Evolutionary conservation across 2,113 vertebrate genomes (phyloP), one percentile per base, ranked within the genome.

Genomic region (Balaeniceps rex): DNA sequence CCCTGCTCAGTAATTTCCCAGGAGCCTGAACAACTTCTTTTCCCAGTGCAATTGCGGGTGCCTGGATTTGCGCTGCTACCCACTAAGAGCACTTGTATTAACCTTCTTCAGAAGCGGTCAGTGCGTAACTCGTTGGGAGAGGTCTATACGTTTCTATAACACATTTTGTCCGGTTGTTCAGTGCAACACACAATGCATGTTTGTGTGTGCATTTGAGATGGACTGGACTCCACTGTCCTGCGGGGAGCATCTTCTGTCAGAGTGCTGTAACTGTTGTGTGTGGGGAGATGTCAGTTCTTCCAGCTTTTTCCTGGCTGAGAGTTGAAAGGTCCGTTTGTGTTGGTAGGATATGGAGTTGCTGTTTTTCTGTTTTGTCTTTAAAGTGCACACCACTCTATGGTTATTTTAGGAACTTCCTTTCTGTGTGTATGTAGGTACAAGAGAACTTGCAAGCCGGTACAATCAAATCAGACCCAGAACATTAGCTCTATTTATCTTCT

Each of bases 261-360:
- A 58, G 21, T 5, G 22, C 10, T 0, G 1, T 19, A 51, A 64
- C 23, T 6, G 7, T 1, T 64, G 7, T 23, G 17, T 31, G 19
- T 46, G 42, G 2, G 3, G 21, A 77, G 80, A 42, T 18, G 12
- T 14, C 60, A 25, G 21, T 44, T 69, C 42, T 93, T 57, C 16
- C 51, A 72, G 28, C 26, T 64, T 78, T 80, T 69, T 60, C 17
- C 55, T 66, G 36, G 24, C 19, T 61, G 23, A 58, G 31, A 38
- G 36, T 15, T 14, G 5, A 51, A 65, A 54, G 54, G n/a, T 55
- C 15, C 12, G 24, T 21, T 70, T 4, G 2, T 42, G 8, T 16
- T 57, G 40, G 19, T 90, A 66, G 61, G 51, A 78, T 70, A 26
- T 51, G n/a, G 47, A 36, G 26, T 70, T 83, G 42, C 28, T 69